Evolutionary conservation across 30 jellyfish, hydroid and myxozoan genomes (phyloP), one percentile per base, ranked within the genome.

Genomic region (Hydra vulgaris): DNA sequence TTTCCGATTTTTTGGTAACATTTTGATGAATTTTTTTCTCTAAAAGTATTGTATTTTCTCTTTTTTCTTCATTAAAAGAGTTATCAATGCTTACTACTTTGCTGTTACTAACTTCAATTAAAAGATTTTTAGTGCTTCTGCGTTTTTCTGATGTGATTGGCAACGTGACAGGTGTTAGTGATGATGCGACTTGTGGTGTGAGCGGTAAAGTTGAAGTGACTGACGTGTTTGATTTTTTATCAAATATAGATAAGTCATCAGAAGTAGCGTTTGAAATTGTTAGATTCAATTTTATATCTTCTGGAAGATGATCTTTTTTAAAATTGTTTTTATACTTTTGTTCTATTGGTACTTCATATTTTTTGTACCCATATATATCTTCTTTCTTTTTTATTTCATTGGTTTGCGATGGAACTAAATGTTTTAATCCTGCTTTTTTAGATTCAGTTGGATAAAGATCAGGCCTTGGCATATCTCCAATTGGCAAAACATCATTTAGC

Each of bases 391-490:
- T 40, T 12, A 3, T 40, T 12, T 40, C 12, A 3, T 12, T 40
- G 71, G n/a, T 56, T 70, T 76, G 88, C 71, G 27, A 79, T 94
- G 53, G 68, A 75, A 54, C 73, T n/a, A 3, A 5, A 68, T 68
- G 75, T 85, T 15, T 79, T 82, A 17, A 66, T 74, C 25, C 77
- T 22, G 70, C 75, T 73, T 66, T 84, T 40, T 78, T 61, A 0
- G 26, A 26, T 25, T 55, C 56, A 1, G 55, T 27, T 4, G 85
- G 85, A 23, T 84, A 84, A 61, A 77, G 77, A 24, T 77, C 94
- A 7, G 94, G 84, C 26, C 84, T 69, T 23, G 95, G 86, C 71
- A 81, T 73, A 55, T 82, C 96, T 23, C 89, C 95, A 0, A 81
- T 72, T 0, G 98, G 98, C 23, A 82, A 77, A 7, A 83, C 69